These are phyloP conservation scores for Koerneria pararmatus DNA, from an alignment of 2,888 invertebrate species.

Conservation along the genomic window DNA sequence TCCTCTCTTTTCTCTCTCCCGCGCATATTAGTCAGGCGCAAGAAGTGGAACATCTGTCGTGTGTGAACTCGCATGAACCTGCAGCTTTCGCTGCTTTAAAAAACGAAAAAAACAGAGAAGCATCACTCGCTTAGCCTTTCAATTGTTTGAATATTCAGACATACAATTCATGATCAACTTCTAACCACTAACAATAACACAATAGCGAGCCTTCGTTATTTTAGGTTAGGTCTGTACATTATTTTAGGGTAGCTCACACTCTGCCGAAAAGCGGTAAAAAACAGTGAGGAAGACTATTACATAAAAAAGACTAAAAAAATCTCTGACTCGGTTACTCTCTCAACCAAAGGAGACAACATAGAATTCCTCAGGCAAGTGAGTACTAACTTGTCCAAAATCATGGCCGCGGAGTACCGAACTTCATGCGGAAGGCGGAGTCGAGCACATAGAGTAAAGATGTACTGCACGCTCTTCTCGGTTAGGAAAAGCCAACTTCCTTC, in stretches of 20 bases:
- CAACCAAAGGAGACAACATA: conserved; percentile 15
- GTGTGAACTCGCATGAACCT: conserved; percentile 42
- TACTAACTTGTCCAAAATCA: conserved; percentile 42
- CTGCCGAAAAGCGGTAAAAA: no score
- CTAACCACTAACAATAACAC: neutral
- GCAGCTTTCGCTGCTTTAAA: neutral
- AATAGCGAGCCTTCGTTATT: neutral
- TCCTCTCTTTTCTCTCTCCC: conserved; percentile 30
- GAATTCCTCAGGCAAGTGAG: conserved; percentile 4
- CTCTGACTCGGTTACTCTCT: conserved; percentile 9
- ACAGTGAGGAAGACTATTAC: no score
- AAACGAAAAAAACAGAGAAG: neutral
- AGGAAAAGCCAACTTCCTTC: conserved; percentile 34
- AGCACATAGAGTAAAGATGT: conserved; percentile 52
- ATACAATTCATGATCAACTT: no score
- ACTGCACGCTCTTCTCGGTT: conserved; percentile 40
- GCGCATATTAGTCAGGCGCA: conserved; percentile 26
- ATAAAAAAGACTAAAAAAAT: no score
- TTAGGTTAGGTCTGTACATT: neutral
- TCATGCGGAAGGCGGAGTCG: conserved; percentile 51
- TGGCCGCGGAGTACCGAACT: conserved; percentile 45
- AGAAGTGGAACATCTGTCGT: conserved; percentile 27
- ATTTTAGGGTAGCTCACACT: neutral
- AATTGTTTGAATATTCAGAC: neutral
- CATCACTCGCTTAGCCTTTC: neutral